Evolutionary conservation across 2,113 vertebrate genomes (phyloP).

Genomic region (Colaptes auratus): DNA sequence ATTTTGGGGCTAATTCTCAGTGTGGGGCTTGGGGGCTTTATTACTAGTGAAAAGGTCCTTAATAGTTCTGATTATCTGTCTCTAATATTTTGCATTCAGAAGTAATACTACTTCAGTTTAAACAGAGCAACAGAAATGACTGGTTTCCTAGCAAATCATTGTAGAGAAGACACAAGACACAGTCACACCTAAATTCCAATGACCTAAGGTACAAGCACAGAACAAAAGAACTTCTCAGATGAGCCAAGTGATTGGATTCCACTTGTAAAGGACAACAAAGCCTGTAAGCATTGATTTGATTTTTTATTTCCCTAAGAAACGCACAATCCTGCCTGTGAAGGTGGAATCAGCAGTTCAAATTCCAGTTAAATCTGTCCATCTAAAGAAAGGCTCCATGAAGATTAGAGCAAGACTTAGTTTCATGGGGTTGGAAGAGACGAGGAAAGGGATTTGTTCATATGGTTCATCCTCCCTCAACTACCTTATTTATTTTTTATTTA

Average conservation of each 20-base stretch:
- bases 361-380: background rate
- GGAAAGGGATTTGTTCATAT: background rate
- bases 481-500: no score
- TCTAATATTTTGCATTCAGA: background rate
- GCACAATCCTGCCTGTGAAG: background rate
- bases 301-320: background rate
- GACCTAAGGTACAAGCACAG: background rate
- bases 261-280: slow-evolving; percentile 5
- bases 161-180: background rate
- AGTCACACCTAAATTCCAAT: background rate
- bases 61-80: background rate
- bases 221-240: background rate
- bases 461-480: background rate
- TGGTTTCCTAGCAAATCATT: background rate
- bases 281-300: background rate
- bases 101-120: background rate
- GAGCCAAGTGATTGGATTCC: background rate
- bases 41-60: background rate
- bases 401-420: background rate
- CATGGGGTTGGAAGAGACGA: background rate
- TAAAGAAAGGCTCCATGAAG: background rate
- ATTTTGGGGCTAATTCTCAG: background rate
- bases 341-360: background rate
- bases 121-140: background rate
- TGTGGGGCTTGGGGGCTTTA: background rate